Evolutionary conservation across 2,113 vertebrate genomes (phyloP).

Genomic region (Chaenocephalus aceratus): DNA sequence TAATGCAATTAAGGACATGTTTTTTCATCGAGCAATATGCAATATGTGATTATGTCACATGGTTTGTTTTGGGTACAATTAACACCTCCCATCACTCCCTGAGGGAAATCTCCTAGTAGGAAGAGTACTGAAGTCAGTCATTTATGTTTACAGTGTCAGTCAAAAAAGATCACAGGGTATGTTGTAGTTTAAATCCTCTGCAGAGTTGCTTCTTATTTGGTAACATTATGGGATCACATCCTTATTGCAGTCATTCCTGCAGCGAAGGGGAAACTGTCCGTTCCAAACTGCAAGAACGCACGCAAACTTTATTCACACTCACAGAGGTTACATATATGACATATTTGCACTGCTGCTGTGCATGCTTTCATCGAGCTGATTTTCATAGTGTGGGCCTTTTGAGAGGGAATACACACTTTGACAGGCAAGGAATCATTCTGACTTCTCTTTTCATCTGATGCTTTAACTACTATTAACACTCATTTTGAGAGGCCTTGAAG

Average conservation of each 20-base stretch:
- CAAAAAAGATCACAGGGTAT: neutral
- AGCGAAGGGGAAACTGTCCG: neutral
- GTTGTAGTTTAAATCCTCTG: neutral
- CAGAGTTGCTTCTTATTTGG: slow-evolving; percentile 4
- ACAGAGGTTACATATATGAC: neutral
- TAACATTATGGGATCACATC: neutral
- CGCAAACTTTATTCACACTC: neutral
- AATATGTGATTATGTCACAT: slow-evolving; percentile 24
- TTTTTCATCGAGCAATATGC: slow-evolving; percentile 30
- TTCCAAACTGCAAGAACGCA: neutral
- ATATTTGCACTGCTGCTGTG: neutral
- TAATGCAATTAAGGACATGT: slow-evolving; percentile 24
- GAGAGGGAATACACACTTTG: neutral
- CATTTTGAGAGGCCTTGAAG: neutral
- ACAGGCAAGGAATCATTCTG: slow-evolving; percentile 37
- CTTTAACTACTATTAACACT: neutral
- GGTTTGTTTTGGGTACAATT: slow-evolving; percentile 49
- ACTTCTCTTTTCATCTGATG: slow-evolving; percentile 29
- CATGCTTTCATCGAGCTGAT: neutral
- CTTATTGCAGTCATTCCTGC: slow-evolving; percentile 2
- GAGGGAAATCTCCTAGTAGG: slow-evolving; percentile 34
- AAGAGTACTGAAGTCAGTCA: neutral
- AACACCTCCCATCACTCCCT: slow-evolving; percentile 46
- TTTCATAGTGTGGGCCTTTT: neutral
- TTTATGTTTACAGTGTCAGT: neutral